Percentiles rank a stretch among this genome's conserved stretches.
These are phyloP conservation scores for Piprites chloris DNA, from an alignment of 2,113 vertebrate species.

Conservation along the genomic window DNA sequence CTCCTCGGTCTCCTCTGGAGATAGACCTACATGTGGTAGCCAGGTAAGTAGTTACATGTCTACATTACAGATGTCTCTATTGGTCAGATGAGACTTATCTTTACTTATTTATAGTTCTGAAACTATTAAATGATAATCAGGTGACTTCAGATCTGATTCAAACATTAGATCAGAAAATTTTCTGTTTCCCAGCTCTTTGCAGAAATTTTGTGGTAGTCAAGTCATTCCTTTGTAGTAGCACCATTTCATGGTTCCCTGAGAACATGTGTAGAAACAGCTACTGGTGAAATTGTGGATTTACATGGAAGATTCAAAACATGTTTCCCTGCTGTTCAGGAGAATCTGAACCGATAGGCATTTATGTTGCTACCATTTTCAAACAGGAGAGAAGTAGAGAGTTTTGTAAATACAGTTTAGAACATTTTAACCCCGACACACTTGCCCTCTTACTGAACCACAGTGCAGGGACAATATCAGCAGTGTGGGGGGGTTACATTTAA, in stretches of 20 bases:
- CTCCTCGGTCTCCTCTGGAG: not conserved
- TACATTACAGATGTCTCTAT: not conserved
- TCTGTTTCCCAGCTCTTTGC: not conserved
- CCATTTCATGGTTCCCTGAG: not conserved
- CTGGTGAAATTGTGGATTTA: not conserved
- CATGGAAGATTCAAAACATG: not conserved
- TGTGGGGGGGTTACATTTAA: not conserved
- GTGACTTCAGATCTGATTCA: not conserved
- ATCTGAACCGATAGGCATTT: not conserved
- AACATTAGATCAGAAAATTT: not conserved
- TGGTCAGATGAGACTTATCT: not conserved
- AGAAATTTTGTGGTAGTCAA: not conserved
- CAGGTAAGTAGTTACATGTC: not conserved
- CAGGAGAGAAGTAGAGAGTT: not conserved
- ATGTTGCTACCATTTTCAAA: not conserved
- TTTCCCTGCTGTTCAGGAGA: not conserved
- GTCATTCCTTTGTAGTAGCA: not conserved
- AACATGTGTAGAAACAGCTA: accelerated
- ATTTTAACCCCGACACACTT: not conserved
- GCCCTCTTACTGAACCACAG: not conserved
- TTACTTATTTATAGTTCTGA: not conserved
- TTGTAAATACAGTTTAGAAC: not conserved
- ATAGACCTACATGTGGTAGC: not conserved
- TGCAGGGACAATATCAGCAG: not conserved
- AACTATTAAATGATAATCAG: not conserved